These are phyloP conservation scores for Cyprinodon brontotheroides DNA, from an alignment of 2,113 vertebrate species.

Conservation along the genomic window DNA sequence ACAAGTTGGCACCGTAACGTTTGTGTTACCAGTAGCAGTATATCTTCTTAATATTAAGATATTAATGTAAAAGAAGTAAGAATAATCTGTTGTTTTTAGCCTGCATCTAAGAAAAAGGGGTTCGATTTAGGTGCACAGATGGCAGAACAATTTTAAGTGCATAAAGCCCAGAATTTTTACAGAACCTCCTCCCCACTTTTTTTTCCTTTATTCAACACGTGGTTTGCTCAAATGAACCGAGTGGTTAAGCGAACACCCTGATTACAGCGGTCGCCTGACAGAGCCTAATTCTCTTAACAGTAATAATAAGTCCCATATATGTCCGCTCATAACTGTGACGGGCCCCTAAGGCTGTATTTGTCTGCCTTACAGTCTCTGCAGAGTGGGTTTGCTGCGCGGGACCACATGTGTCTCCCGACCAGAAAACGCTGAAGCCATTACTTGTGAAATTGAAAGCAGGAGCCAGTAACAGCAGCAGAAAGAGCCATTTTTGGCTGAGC, in stretches of 20 bases:
- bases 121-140: not conserved
- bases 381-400: constrained; percentile 55
- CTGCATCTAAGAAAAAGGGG: not conserved
- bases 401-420: constrained; percentile 76
- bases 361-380: constrained; percentile 32
- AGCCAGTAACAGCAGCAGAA: constrained; percentile 68
- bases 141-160: not conserved
- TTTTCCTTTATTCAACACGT: not conserved
- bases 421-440: constrained; percentile 77
- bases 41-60: not conserved
- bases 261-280: constrained; percentile 25
- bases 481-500: constrained; percentile 66
- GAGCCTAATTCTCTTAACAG: constrained; percentile 51
- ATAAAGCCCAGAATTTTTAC: not conserved
- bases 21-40: not conserved
- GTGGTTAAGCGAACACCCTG: constrained; percentile 6
- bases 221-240: not conserved
- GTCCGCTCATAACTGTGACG: constrained; percentile 47
- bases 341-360: constrained; percentile 50
- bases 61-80: not conserved
- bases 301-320: constrained; percentile 49
- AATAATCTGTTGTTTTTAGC: not conserved
- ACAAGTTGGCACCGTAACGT: no score
- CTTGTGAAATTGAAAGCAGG: constrained; percentile 78
- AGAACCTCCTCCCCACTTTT: not conserved